phyloP scores from a whole-genome alignment of 2,888 invertebrate genomes.

The Xanthorhoe designata region DNA sequence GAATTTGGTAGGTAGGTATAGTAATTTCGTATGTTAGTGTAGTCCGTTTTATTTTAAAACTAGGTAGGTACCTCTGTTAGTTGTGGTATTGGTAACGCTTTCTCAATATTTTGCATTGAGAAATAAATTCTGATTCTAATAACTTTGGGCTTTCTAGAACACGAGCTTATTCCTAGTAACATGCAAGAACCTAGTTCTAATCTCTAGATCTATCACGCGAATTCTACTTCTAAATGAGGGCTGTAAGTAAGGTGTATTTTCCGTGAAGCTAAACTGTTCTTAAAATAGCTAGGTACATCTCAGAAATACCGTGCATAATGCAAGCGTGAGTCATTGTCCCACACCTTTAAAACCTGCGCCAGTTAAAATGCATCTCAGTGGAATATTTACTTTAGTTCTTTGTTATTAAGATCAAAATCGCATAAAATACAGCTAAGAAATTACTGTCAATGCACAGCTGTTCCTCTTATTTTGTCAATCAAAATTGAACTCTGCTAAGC shows the following conservation, averaged over 20 bases:
- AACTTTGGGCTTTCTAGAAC: neutral
- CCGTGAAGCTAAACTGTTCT: slow-evolving; percentile 11
- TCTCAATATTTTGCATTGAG: neutral
- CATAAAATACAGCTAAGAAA: neutral
- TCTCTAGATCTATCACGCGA: neutral
- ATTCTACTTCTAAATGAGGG: slow-evolving; percentile 10
- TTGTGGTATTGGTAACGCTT: neutral
- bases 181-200: slow-evolving; percentile 1
- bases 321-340: slow-evolving; percentile 38
- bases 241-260: slow-evolving; percentile 9
- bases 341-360: slow-evolving; percentile 26
- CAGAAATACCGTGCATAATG: slow-evolving; percentile 33
- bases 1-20: no score
- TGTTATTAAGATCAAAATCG: neutral
- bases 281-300: slow-evolving; percentile 32
- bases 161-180: neutral
- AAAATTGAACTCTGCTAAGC: neutral
- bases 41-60: no score
- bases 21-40: no score
- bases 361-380: slow-evolving; percentile 5
- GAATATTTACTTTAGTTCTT: neutral
- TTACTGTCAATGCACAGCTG: neutral
- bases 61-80: no score
- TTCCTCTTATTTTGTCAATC: neutral
- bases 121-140: neutral